A percentile compares a stretch with the other conserved stretches of the same genome.
phyloP scores from a whole-genome alignment of 1,140 invertebrate genomes.

The Oncopeltus fasciatus region DNA sequence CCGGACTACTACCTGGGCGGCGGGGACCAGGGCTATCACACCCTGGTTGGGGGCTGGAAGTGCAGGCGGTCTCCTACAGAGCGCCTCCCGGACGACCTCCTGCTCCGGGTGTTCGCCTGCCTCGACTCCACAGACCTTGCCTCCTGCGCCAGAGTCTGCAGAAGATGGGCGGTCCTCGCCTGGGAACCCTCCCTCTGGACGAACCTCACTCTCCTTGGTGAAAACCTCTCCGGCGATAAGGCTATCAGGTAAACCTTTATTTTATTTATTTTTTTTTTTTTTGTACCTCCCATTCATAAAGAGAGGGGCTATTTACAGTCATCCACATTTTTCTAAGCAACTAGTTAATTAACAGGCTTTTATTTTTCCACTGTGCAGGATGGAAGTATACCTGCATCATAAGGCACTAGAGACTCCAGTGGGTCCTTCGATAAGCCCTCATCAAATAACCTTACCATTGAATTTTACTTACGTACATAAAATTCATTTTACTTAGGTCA shows the following conservation, averaged over 20 bases:
- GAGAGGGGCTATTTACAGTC: too few relatives aligned
- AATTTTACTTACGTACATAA: too few relatives aligned
- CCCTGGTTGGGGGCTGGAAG: constrained; percentile 34
- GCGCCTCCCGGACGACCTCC: constrained; percentile 36
- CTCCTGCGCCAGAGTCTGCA: constrained; percentile 62
- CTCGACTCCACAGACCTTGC: constrained; percentile 65
- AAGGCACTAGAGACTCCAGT: too few relatives aligned
- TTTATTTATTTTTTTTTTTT: too few relatives aligned
- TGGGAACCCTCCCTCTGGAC: constrained; percentile 69
- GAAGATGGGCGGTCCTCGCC: constrained; percentile 63
- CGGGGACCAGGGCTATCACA: constrained; percentile 60
- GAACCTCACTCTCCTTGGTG: constrained; percentile 46
- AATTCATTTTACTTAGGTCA: too few relatives aligned
- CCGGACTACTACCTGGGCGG: constrained; percentile 34
- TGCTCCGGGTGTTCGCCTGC: constrained; percentile 51
- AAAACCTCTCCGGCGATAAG: constrained; percentile 48
- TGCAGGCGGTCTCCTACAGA: constrained; percentile 27
- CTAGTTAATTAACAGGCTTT: too few relatives aligned
- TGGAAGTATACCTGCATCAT: too few relatives aligned
- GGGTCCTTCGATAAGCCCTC: too few relatives aligned
- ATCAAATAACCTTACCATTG: too few relatives aligned
- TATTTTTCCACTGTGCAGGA: too few relatives aligned
- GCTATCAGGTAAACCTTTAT: constrained; percentile 34
- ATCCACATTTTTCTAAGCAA: too few relatives aligned
- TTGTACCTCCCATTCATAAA: too few relatives aligned